A percentile compares a stretch with the other conserved stretches of the same genome.
Conservation (phyloP, 1,140 invertebrate genomes). For the Rhizoglyphus robini region DNA sequence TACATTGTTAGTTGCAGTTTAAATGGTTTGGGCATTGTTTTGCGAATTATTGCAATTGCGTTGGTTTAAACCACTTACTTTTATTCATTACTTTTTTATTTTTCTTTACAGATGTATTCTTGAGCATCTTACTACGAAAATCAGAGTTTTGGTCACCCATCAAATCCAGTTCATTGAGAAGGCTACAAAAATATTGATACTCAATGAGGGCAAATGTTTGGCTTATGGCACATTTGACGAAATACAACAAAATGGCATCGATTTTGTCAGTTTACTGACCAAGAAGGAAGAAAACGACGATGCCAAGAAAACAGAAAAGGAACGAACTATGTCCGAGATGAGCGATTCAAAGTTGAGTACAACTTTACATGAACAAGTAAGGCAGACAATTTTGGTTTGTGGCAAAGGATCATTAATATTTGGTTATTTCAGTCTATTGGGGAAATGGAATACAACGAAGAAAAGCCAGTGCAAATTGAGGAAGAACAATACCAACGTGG, state of each 20-base stretch:
- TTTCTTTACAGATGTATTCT: conserved; percentile 5
- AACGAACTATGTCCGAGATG: background rate
- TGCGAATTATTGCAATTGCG: too few relatives aligned
- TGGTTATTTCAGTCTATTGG: background rate
- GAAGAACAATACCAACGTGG: conserved; percentile 19
- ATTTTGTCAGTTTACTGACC: conserved; percentile 16
- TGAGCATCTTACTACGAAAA: conserved; percentile 16
- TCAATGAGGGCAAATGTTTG: conserved; percentile 42
- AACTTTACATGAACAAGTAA: too few relatives aligned
- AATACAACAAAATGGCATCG: conserved; percentile 16
- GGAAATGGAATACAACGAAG: conserved; percentile 1
- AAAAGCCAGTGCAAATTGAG: conserved; percentile 10
- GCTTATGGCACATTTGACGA: conserved; percentile 14
- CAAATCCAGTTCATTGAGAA: conserved; percentile 44
- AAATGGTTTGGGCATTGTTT: too few relatives aligned
- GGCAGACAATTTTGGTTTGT: background rate
- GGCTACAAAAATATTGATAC: conserved; percentile 56
- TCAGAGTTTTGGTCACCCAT: conserved; percentile 34
- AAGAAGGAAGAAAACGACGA: background rate
- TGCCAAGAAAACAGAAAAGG: background rate
- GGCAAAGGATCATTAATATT: background rate
- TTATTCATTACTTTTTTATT: background rate
- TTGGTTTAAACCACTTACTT: background rate
- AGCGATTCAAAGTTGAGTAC: too few relatives aligned
- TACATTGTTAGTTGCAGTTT: too few relatives aligned